A percentile compares a stretch with the other conserved stretches of the same genome.
Conservation (phyloP, 2,888 invertebrate species). For the Ligdia adustata region DNA sequence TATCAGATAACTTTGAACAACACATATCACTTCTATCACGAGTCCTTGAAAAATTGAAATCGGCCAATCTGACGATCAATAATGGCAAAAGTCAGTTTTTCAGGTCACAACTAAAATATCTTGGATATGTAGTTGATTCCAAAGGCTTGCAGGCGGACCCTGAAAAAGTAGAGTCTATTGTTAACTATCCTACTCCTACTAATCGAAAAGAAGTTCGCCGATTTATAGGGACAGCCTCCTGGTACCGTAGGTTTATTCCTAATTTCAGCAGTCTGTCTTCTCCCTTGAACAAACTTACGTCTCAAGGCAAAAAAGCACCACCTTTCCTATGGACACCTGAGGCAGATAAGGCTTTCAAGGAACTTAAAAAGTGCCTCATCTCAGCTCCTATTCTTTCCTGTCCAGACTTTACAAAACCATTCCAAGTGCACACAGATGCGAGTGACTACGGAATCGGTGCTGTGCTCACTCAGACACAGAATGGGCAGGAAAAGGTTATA, state of each 20-base stretch:
- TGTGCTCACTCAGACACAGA: not conserved
- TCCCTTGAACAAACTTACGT: slow-evolving; percentile 38
- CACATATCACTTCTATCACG: not conserved
- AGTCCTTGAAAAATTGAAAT: not conserved
- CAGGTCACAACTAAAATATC: not conserved
- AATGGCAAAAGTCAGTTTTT: not conserved
- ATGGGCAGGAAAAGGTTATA: not conserved
- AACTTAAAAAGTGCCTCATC: slow-evolving; percentile 23
- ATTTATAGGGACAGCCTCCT: slow-evolving; percentile 39
- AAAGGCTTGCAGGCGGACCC: slow-evolving; percentile 37
- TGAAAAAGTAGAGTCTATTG: slow-evolving; percentile 33
- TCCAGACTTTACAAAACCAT: slow-evolving; percentile 25
- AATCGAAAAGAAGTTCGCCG: slow-evolving; percentile 34
- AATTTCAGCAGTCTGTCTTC: slow-evolving; percentile 33
- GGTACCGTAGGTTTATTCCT: slow-evolving; percentile 38
- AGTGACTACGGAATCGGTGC: no score
- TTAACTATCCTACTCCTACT: slow-evolving; percentile 35
- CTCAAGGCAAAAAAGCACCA: slow-evolving; percentile 31
- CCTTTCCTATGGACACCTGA: slow-evolving; percentile 37
- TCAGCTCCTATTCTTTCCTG: slow-evolving; percentile 27
- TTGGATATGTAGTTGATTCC: slow-evolving; percentile 1
- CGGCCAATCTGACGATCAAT: not conserved
- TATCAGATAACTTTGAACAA: not conserved
- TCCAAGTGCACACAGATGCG: no score
- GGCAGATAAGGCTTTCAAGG: slow-evolving; percentile 32